Conservation (phyloP, 2,888 invertebrate species). For the Ochropacha duplaris region DNA sequence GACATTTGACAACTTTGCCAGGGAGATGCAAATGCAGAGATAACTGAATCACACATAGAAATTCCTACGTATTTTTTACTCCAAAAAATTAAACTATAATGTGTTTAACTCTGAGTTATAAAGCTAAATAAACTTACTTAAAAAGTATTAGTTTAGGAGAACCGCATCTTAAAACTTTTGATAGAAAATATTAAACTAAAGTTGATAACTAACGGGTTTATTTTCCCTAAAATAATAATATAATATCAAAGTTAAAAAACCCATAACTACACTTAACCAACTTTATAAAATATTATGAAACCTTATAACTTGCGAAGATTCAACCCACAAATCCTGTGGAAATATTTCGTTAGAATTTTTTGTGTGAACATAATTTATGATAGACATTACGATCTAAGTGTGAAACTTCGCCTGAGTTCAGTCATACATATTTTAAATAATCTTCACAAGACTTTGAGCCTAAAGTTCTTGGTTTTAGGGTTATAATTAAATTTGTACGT, state of each 20-base stretch:
- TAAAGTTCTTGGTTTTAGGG: background rate
- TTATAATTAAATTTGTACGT: background rate
- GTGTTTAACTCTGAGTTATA: too few species aligned
- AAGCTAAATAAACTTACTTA: too few species aligned
- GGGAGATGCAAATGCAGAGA: too few species aligned
- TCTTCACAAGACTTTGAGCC: background rate
- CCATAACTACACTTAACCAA: background rate
- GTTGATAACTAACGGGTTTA: background rate
- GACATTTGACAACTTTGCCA: too few species aligned
- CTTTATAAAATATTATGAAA: background rate
- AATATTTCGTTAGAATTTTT: conserved; percentile 4
- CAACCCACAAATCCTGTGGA: background rate
- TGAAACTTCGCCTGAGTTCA: background rate
- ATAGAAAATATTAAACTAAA: background rate
- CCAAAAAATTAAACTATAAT: too few species aligned
- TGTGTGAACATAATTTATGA: conserved; percentile 1
- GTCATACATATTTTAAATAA: background rate
- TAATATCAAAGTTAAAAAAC: background rate
- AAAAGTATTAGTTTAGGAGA: too few species aligned
- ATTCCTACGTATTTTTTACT: too few species aligned
- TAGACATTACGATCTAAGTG: background rate
- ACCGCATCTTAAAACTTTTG: too few species aligned
- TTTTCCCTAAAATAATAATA: background rate
- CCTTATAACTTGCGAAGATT: background rate
- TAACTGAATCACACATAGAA: too few species aligned